phyloP scores from a whole-genome alignment of 2,888 invertebrate genomes.

The Apotomis capreana region DNA sequence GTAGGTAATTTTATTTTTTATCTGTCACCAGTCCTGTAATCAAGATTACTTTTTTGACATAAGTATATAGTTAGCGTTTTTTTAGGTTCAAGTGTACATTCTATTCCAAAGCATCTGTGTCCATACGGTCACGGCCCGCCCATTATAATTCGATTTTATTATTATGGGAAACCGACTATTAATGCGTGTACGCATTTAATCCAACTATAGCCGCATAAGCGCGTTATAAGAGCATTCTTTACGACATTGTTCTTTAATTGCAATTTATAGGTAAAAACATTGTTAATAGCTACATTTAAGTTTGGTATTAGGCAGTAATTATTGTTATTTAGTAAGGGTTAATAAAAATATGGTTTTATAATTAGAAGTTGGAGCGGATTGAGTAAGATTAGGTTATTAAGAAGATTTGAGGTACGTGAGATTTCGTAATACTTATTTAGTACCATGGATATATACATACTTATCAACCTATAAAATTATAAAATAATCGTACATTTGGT shows the following conservation, averaged over 20 bases:
- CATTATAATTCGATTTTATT: conserved; percentile 43
- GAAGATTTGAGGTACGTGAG: background rate
- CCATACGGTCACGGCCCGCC: conserved; percentile 25
- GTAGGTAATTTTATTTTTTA: no score
- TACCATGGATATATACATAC: background rate
- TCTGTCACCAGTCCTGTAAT: no score
- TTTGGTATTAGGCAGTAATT: conserved; percentile 35
- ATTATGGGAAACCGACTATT: conserved; percentile 41
- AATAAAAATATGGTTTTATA: conserved; percentile 39
- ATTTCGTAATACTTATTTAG: conserved; percentile 13
- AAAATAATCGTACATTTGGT: no score
- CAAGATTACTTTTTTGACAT: background rate
- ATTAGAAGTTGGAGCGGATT: conserved; percentile 30
- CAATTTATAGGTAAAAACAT: conserved; percentile 40
- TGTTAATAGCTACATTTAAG: conserved; percentile 37
- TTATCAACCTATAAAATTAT: no score
- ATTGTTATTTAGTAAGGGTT: conserved; percentile 36
- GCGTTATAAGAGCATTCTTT: conserved; percentile 39
- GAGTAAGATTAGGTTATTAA: conserved; percentile 24
- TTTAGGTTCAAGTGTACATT: conserved; percentile 8
- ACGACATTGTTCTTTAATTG: conserved; percentile 42
- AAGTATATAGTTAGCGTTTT: background rate
- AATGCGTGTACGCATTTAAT: conserved; percentile 31
- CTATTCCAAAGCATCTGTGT: conserved; percentile 1
- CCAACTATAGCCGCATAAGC: conserved; percentile 19